phyloP scores from a whole-genome alignment of 2,797 vertebrate species.

The Phrynocephalus vlangalii region DNA sequence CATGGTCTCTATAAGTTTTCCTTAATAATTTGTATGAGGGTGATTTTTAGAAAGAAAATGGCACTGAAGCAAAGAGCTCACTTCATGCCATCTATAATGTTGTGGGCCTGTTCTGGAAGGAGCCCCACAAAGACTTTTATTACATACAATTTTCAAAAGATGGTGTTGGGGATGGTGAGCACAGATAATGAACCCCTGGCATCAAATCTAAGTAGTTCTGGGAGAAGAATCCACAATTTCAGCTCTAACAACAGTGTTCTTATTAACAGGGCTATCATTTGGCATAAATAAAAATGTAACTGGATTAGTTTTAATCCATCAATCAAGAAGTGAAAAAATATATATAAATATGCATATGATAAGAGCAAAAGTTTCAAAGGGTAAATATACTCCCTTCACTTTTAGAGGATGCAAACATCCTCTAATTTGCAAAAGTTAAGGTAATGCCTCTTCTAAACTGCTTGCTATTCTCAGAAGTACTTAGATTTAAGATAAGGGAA shows the following conservation, averaged over 20 bases:
- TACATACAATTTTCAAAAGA: not conserved
- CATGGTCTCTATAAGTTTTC: not conserved
- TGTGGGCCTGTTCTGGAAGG: not conserved
- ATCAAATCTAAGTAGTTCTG: not conserved
- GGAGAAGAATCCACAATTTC: not conserved
- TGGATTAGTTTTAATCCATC: not conserved
- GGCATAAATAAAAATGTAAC: not conserved
- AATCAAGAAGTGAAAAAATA: no score
- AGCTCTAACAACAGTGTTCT: not conserved
- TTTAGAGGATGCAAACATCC: not conserved
- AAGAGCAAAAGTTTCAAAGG: no score
- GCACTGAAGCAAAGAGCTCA: not conserved
- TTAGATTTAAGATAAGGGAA: not conserved
- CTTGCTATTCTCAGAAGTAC: not conserved
- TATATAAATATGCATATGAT: no score
- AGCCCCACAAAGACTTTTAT: not conserved
- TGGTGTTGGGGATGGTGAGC: no score
- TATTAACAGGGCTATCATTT: not conserved
- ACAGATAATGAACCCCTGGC: not conserved
- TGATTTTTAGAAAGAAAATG: not conserved
- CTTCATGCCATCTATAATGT: not conserved
- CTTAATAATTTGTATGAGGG: not conserved
- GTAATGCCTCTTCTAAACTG: not conserved
- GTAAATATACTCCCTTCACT: not conserved
- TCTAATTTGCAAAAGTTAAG: not conserved